A percentile compares a stretch with the other conserved stretches of the same genome.
Evolutionary conservation across 1,140 invertebrate genomes (phyloP).

Genomic region (Drosophila parabipectinata): DNA sequence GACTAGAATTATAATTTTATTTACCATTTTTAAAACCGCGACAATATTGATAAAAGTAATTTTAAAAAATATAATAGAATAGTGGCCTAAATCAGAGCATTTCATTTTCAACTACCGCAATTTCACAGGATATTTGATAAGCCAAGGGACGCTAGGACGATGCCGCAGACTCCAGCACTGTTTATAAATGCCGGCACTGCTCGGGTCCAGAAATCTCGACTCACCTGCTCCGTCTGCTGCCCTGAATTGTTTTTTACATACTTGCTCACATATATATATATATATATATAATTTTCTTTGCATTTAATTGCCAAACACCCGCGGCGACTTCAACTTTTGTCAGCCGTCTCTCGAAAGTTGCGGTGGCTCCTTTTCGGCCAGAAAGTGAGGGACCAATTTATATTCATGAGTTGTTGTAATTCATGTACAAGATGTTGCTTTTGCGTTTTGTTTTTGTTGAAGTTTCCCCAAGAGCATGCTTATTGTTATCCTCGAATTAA

Average conservation of each 20-base stretch:
- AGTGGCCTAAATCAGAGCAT: no score
- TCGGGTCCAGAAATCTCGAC: conserved; percentile 42
- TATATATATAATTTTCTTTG: conserved; percentile 30
- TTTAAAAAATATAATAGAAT: no score
- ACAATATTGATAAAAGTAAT: no score
- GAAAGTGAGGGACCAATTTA: conserved; percentile 73
- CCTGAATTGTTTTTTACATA: conserved; percentile 17
- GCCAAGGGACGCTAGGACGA: conserved; percentile 31
- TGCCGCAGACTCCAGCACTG: conserved; percentile 22
- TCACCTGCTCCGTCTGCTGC: conserved; percentile 31
- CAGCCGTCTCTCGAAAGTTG: conserved; percentile 35
- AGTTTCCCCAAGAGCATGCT: conserved; percentile 71
- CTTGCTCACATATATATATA: conserved; percentile 3
- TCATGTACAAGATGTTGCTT: conserved; percentile 49
- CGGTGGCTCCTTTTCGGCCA: conserved; percentile 30
- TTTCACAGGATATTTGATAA: conserved; percentile 25
- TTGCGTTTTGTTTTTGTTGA: conserved; percentile 15
- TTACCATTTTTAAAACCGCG: no score
- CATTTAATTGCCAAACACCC: conserved; percentile 71
- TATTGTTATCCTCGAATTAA: conserved; percentile 81
- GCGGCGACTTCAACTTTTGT: conserved; percentile 60
- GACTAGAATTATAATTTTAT: no score
- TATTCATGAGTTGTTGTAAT: conserved; percentile 79
- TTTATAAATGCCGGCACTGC: conserved; percentile 44
- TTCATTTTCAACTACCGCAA: no score